phyloP scores from a whole-genome alignment of 2,888 invertebrate species.

The Epistrophe eligans region DNA sequence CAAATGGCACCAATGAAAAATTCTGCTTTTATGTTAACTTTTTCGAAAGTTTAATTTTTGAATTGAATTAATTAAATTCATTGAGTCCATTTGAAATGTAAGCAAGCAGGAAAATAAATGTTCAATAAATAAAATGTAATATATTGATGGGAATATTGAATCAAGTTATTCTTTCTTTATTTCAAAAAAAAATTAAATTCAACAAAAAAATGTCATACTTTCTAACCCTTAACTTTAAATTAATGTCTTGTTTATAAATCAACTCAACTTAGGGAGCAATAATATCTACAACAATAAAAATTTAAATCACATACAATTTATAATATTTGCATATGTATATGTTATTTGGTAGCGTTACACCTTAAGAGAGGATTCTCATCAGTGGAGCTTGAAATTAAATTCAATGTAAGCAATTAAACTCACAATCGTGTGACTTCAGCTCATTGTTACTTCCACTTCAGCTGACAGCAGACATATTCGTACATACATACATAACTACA shows the following conservation, averaged over 20 bases:
- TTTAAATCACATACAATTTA: background rate
- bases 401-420: constrained; percentile 57
- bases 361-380: background rate
- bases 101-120: background rate
- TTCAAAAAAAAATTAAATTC: too few relatives aligned
- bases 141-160: too few relatives aligned
- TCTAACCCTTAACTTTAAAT: background rate
- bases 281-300: background rate
- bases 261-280: background rate
- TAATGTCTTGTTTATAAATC: background rate
- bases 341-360: background rate
- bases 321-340: background rate
- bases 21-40: background rate
- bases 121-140: too few relatives aligned
- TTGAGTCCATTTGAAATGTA: background rate
- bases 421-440: constrained; percentile 55
- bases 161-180: too few relatives aligned
- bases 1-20: too few relatives aligned
- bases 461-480: constrained; percentile 5
- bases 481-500: background rate
- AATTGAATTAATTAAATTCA: background rate
- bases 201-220: too few relatives aligned
- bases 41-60: background rate
- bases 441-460: constrained; percentile 35
- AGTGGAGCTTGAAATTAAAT: constrained; percentile 15